These are phyloP conservation scores for Eupithecia subumbrata DNA, from an alignment of 2,888 invertebrate species.

Conservation along the genomic window DNA sequence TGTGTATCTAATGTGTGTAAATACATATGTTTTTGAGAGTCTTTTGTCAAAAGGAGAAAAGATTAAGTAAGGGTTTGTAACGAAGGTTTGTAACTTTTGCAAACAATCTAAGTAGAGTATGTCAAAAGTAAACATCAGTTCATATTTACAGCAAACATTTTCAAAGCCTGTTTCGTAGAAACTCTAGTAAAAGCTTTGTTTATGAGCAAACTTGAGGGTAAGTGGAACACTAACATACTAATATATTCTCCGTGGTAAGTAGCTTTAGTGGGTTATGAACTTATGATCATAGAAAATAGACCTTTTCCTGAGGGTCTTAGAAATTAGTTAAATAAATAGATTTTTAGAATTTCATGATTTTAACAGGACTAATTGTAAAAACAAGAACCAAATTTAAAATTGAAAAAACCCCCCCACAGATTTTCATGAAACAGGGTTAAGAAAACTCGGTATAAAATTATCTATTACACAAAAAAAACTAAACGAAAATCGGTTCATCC, in stretches of 20 bases:
- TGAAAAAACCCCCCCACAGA: no score
- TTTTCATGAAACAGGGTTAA: no score
- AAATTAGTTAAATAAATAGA: not conserved
- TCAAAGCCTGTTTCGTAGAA: conserved; percentile 25
- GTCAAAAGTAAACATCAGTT: conserved; percentile 24
- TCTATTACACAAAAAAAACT: no score
- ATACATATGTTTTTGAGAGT: not conserved
- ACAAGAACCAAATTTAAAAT: no score
- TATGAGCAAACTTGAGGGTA: conserved; percentile 26
- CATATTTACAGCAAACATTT: conserved; percentile 21
- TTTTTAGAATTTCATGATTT: no score
- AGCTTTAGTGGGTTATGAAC: not conserved
- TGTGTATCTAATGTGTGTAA: no score
- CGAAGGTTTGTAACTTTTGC: not conserved
- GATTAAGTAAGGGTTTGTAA: not conserved
- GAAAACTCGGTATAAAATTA: no score
- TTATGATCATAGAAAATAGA: not conserved
- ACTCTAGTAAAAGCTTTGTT: conserved; percentile 19
- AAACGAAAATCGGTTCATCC: no score
- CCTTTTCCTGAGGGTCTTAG: not conserved
- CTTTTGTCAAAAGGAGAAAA: not conserved
- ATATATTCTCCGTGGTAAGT: not conserved
- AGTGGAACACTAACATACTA: conserved; percentile 12
- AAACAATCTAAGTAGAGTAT: not conserved
- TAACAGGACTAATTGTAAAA: no score